Evolutionary conservation across 2,797 vertebrate species (phyloP), one percentile per base, ranked within the genome.

Genomic region (Characodon lateralis): DNA sequence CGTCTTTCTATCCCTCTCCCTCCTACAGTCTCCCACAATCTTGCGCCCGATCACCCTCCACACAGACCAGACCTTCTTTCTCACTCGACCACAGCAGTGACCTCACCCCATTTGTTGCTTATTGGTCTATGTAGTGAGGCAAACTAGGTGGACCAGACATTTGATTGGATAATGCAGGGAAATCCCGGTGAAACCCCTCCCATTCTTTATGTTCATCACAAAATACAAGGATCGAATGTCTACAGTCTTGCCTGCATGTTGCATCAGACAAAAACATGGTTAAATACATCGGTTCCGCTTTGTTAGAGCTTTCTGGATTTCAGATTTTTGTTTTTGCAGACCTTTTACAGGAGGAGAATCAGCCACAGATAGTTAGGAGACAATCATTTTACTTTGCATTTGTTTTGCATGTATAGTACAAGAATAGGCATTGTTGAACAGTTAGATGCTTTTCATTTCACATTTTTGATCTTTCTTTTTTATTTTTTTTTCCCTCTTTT

Each of bases 211-310:
- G 88, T 90, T 91, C 75, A 85, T 80, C 89, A 82, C 81, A 91
- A 91, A 93, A 92, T 89, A 90, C n/a, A 13, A 87, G 91, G 91
- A 78, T 95, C 89, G 41, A 41, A 81, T 95, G 94, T 95, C 92
- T 78, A 70, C 82, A 72, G 88, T 93, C 89, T 96, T 95, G 93
- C 94, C 91, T 92, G 87, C 76, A 26, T 87, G 85, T 96, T 96
- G 94, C 95, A 95, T 96, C 95, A 95, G 94, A 91, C 90, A 87
- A 86, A 90, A 94, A 90, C 88, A 86, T 59, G 56, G 73, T 94
- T 94, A 95, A 95, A 95, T 93, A 92, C 88, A 72, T 46, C n/a
- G 74, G 87, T 92, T 93, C 90, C 76, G 80, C 90, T 85, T 71
- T 43, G 73, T 83, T 85, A 83, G 87, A 86, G 56, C 83, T 81